phyloP scores from a whole-genome alignment of 2,888 invertebrate genomes.

The Coenonympha arcania region DNA sequence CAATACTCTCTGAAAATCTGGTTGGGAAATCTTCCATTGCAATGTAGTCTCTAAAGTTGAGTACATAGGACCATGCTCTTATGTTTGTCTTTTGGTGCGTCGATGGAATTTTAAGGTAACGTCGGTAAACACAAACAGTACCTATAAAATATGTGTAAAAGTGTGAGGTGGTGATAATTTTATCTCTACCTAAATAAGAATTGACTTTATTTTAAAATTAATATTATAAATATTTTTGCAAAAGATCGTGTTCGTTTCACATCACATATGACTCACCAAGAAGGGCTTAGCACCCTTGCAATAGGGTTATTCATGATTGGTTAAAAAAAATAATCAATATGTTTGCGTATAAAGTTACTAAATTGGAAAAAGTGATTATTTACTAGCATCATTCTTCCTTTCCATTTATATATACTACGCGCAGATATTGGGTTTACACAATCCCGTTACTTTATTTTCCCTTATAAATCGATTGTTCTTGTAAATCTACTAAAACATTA shows the following conservation, averaged over 20 bases:
- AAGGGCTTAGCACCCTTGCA: constrained; percentile 31
- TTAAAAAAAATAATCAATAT: constrained; percentile 26
- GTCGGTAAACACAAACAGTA: constrained; percentile 15
- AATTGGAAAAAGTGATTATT: no score
- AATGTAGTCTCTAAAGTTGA: constrained; percentile 7
- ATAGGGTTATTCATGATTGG: constrained; percentile 19
- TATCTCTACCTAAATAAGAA: no score
- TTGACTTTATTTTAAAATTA: no score
- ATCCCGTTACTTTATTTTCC: no score
- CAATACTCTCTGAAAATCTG: constrained; percentile 19
- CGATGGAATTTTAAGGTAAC: constrained; percentile 13
- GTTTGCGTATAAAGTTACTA: neutral
- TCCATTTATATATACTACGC: no score
- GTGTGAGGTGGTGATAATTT: constrained; percentile 1
- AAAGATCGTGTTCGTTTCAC: neutral
- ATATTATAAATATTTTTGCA: neutral
- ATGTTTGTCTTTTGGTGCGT: neutral
- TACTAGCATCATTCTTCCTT: no score
- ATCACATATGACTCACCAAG: constrained; percentile 36
- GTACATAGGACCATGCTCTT: neutral
- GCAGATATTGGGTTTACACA: no score
- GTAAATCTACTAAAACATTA: no score
- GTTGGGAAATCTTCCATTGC: constrained; percentile 10
- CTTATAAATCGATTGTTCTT: no score
- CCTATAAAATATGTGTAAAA: constrained; percentile 1